phyloP scores from a whole-genome alignment of 2,888 invertebrate species.

The Pyrocoelia pectoralis region DNA sequence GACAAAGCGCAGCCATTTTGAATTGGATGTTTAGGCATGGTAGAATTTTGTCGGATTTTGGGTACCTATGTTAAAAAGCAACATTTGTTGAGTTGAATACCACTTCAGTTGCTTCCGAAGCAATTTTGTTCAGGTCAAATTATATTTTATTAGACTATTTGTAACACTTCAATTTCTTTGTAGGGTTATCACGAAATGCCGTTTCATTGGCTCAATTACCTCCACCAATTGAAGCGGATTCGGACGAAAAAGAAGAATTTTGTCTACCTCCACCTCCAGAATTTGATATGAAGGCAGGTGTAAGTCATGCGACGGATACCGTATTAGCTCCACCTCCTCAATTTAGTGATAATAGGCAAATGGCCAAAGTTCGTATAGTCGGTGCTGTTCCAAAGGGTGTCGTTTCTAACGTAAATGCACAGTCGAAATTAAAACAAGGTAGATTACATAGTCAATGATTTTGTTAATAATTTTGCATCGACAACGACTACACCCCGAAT shows the following conservation, averaged over 20 bases:
- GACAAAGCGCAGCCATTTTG: too few relatives aligned
- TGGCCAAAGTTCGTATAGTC: constrained; percentile 78
- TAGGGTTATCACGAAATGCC: constrained; percentile 68
- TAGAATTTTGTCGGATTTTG: too few relatives aligned
- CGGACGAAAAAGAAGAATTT: constrained; percentile 72
- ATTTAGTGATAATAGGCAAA: constrained; percentile 78
- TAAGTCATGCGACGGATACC: constrained; percentile 45
- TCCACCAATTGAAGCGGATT: constrained; percentile 77
- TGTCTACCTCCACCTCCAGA: constrained; percentile 70
- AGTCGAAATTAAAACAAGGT: constrained; percentile 55
- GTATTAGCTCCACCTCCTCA: constrained; percentile 88
- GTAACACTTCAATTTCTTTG: neutral
- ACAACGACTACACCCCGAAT: constrained; percentile 10
- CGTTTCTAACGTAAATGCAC: constrained; percentile 40
- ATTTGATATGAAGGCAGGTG: constrained; percentile 61
- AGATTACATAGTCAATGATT: constrained; percentile 58
- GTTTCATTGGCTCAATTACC: constrained; percentile 82
- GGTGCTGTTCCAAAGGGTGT: constrained; percentile 79
- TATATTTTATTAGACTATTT: too few relatives aligned
- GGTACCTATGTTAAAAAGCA: too few relatives aligned
- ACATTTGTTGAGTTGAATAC: too few relatives aligned
- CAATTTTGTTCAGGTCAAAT: too few relatives aligned
- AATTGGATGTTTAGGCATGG: too few relatives aligned
- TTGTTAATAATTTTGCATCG: constrained; percentile 15
- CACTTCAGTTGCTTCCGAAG: too few relatives aligned